Evolutionary conservation across 2,888 invertebrate species (phyloP).

Genomic region (Ephialtes manifestator): DNA sequence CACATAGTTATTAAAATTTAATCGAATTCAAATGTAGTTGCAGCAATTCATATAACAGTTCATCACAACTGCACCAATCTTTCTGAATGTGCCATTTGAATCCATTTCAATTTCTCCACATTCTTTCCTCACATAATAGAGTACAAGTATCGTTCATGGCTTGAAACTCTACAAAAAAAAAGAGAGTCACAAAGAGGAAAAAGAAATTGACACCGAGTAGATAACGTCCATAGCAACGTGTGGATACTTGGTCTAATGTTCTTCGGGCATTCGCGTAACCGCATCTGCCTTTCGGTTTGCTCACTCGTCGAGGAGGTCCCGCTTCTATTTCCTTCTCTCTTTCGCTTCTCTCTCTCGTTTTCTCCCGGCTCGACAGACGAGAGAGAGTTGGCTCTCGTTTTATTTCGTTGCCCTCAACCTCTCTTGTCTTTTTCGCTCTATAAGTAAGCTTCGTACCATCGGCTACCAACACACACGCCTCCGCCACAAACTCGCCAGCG

Average conservation of each 20-base stretch:
- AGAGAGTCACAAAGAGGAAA: background rate
- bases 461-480: constrained; percentile 3
- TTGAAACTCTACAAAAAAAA: background rate
- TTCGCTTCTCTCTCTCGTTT: constrained; percentile 16
- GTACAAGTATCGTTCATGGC: background rate
- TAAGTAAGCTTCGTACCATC: constrained; percentile 13
- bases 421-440: background rate
- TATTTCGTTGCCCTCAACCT: constrained; percentile 83
- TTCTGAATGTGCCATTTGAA: background rate
- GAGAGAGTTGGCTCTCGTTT: constrained; percentile 84
- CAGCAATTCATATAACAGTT: no score
- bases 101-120: background rate
- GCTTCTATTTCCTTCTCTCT: constrained; percentile 11
- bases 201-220: background rate
- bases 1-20: no score
- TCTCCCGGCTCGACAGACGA: constrained; percentile 77
- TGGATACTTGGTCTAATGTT: constrained; percentile 32
- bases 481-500: background rate
- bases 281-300: constrained; percentile 39
- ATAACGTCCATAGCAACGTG: constrained; percentile 34
- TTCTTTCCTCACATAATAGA: background rate
- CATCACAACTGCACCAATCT: background rate
- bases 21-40: no score
- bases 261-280: constrained; percentile 40
- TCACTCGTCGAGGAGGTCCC: constrained; percentile 20